Conservation (phyloP, 2,888 invertebrate species). For the Oscheius sp. region DNA sequence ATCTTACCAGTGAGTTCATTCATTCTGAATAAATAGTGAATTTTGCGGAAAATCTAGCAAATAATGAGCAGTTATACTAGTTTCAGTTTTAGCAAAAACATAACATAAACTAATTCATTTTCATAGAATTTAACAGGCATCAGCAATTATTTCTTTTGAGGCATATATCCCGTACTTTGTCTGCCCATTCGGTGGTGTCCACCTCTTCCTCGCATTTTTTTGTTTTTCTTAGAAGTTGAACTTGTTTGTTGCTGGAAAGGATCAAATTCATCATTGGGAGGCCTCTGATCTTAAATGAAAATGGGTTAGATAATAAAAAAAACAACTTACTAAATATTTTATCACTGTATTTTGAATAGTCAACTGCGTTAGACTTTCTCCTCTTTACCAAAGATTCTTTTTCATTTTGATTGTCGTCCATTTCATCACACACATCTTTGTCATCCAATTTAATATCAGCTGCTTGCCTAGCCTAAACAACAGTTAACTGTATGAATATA, state of each 20-base stretch:
- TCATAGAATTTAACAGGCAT: constrained; percentile 9
- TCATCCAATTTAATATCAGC: constrained; percentile 23
- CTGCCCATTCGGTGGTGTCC: constrained; percentile 38
- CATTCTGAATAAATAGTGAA: background rate
- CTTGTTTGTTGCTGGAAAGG: constrained; percentile 47
- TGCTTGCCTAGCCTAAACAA: constrained; percentile 19
- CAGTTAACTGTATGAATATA: background rate
- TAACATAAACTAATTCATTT: constrained; percentile 2
- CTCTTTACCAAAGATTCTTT: constrained; percentile 8
- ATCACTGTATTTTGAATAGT: constrained; percentile 40
- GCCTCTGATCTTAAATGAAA: constrained; percentile 37
- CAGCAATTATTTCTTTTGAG: constrained; percentile 24
- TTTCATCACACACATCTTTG: constrained; percentile 6
- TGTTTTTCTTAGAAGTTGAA: constrained; percentile 10
- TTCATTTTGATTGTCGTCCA: background rate
- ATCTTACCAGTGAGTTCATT: constrained; percentile 1
- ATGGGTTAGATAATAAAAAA: background rate
- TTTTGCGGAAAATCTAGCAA: background rate
- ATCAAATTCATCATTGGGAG: constrained; percentile 36
- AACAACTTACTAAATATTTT: constrained; percentile 32
- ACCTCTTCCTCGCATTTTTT: constrained; percentile 31
- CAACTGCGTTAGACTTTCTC: constrained; percentile 22
- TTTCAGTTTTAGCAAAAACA: too few species aligned
- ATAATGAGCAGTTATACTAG: too few species aligned
- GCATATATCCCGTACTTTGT: constrained; percentile 18